Evolutionary conservation across 2,797 vertebrate species (phyloP), one percentile per base, ranked within the genome.

Genomic region (Zonotrichia albicollis): DNA sequence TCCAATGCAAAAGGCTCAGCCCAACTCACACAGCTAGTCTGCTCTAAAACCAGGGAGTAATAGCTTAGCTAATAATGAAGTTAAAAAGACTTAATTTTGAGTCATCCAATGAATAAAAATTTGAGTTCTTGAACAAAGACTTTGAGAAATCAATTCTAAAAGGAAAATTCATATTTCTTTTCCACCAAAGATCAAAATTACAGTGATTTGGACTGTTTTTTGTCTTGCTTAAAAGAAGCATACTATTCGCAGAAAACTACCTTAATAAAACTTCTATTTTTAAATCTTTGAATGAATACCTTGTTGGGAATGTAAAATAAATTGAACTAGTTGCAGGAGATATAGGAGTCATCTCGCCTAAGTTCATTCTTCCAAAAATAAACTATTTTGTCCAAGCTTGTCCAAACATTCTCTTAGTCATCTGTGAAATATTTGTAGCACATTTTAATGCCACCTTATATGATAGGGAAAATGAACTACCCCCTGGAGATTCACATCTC

Each of bases 1-100:
- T 65, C n/a, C 48, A 67, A 14, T 7, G 36, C 22, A 65, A 0
- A 0, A 30, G 16, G 12, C 32, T 16, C 5, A 72, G 45, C 16
- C 34, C 27, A 72, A 17, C 26, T 65, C 25, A 74, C 7, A 11
- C 32, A 73, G 62, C 6, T 16, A 53, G 17, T 4, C 43, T 70
- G 10, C 58, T 80, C 40, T 84, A 14, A 21, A 36, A 67, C 5
- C 16, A 51, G 5, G 2, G 3, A 86, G 7, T 36, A 75, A 64
- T 58, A 29, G 10, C 16, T n/a, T 42, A 50, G 13, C 19, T 36
- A 75, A 84, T 4, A 48, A 1, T 46, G 21, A 75, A 22, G 9
- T 55, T 64, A 82, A 50, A 10, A 64, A 11, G 10, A 38, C 10
- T 48, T 72, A 67, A 61, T 60, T 78, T 67, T 34, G 23, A 30